These are phyloP conservation scores for Cataglyphis cursor DNA, from an alignment of 2,888 invertebrate genomes.

Conservation along the genomic window DNA sequence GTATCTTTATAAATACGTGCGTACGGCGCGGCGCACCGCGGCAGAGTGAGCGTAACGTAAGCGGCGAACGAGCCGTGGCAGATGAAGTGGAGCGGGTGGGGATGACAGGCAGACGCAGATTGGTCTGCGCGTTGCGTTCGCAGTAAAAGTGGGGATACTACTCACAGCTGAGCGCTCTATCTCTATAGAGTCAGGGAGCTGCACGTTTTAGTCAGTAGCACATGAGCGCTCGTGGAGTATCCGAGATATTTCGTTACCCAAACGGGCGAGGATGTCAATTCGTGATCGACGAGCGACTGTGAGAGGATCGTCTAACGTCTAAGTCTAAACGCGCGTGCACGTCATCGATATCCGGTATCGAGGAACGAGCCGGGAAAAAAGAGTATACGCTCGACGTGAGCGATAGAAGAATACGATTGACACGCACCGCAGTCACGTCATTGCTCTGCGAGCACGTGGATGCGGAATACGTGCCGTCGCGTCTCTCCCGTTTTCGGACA, in stretches of 20 bases:
- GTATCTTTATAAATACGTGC: slow-evolving; percentile 7
- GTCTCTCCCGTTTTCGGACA: background rate
- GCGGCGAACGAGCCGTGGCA: slow-evolving; percentile 53
- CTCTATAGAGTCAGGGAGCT: slow-evolving; percentile 88
- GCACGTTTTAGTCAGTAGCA: slow-evolving; percentile 84
- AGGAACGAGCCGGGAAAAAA: slow-evolving; percentile 14
- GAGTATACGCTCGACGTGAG: slow-evolving; percentile 5
- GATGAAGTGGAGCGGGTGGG: slow-evolving; percentile 54
- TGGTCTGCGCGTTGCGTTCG: slow-evolving; percentile 71
- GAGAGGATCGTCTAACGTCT: slow-evolving; percentile 71
- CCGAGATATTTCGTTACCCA: slow-evolving; percentile 71
- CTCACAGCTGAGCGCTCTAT: slow-evolving; percentile 89
- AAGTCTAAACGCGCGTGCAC: slow-evolving; percentile 41
- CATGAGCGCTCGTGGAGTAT: slow-evolving; percentile 86
- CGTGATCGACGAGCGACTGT: slow-evolving; percentile 81
- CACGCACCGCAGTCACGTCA: background rate
- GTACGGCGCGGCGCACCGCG: slow-evolving; percentile 21
- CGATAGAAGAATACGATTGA: slow-evolving; percentile 4
- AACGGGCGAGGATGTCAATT: slow-evolving; percentile 80
- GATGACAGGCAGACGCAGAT: slow-evolving; percentile 56
- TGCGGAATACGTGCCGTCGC: background rate
- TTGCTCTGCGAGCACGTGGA: slow-evolving; percentile 45
- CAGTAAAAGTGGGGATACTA: slow-evolving; percentile 81
- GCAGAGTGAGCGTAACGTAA: slow-evolving; percentile 45
- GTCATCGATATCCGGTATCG: background rate